Evolutionary conservation across 2,797 vertebrate species (phyloP), one percentile per base, ranked within the genome.

Genomic region (Molossus molossus): DNA sequence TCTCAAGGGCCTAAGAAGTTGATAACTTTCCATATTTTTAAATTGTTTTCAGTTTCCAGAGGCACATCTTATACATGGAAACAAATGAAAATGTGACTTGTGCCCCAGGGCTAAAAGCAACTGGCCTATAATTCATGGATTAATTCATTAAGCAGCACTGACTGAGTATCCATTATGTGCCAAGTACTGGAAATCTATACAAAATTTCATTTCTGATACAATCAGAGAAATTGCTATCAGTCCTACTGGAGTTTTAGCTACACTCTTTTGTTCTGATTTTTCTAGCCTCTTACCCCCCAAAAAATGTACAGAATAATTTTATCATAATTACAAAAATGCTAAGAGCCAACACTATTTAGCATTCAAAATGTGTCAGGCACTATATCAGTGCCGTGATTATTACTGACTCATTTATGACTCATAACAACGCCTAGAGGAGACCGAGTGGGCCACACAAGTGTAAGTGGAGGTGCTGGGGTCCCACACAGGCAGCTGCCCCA

Each of bases 1-100:
- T 79, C 6, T n/a, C 58, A 79, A 48, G 21, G n/a, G 40, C 40
- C 6, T 65, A 48, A 87, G n/a, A 83, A 87, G 8, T 10, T 72
- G 21, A 57, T 90, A 57, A 93, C n/a, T 87, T 90, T 77, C 8
- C 7, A 3, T 72, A 55, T 77, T 91, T 82, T 23, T n/a, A n/a
- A n/a, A n/a, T n/a, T n/a, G n/a, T 79, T 89, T 89, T 83, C 37
- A 29, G 48, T 90, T 93, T 83, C 55, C 37, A 92, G 29, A 87
- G 67, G 29, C 21, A 84, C 25, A 69, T 79, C 27, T 60, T 91
- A 55, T n/a, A 73, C 3, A 18, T 84, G 21, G 20, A 73, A 87
- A 57, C 27, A 93, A 93, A 60, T 83, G 27, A 93, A 91, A 88
- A 91, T 84, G 25, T 67, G 23, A 84, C 33, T 17, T 73, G 0